Base-by-base conservation (phyloP, 2,797 vertebrate genomes). In the Pangasius macronema region DNA sequence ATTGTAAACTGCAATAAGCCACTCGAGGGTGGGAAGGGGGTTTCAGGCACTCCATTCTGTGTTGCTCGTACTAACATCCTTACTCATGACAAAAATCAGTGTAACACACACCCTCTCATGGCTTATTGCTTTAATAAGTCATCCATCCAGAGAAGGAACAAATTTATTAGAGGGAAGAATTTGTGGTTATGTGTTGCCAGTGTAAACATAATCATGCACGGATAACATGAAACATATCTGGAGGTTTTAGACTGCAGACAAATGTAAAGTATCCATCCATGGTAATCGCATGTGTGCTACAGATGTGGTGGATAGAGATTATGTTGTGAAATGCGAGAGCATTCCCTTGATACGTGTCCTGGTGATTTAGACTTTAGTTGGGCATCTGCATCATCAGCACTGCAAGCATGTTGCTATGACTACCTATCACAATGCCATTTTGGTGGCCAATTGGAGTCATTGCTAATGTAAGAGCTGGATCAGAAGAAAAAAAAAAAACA, bases 391-490 rank as follows among this genome's bases (percentile, higher is more conserved):
- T 86, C 82, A 89, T 88, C 76, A 86, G 61, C 76, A 70, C 63
- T 57, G 30, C 42, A 63, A 77, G 14, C 24, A 6, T 46, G 86
- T 88, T 86, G 46, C 88, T 73, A 89, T 90, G 76, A 83, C 83
- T 65, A 89, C 88, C 76, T 42, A 51, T 75, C 27, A 59, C 53
- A 80, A 80, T 83, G 65, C 80, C 67, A 70, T 53, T 85, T 87
- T 33, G 36, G 53, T 49, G 36, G 36, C 76, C 33, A 79, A 36
- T 22, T 83, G 63, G 61, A 53, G 39, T 70, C 75, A 57, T 14
- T 9, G n/a, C 63, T 57, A 55, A 84, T 67, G 75, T 77, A 82
- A 72, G 53, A 22, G 59, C 20, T 5, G 49, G 46, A 76, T 51
- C 16, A 30, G 24, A 10, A 81, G n/a, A 59, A 5, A 39, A 39